These are phyloP conservation scores for Parambassis ranga DNA, from an alignment of 2,797 vertebrate species.

Conservation along the genomic window DNA sequence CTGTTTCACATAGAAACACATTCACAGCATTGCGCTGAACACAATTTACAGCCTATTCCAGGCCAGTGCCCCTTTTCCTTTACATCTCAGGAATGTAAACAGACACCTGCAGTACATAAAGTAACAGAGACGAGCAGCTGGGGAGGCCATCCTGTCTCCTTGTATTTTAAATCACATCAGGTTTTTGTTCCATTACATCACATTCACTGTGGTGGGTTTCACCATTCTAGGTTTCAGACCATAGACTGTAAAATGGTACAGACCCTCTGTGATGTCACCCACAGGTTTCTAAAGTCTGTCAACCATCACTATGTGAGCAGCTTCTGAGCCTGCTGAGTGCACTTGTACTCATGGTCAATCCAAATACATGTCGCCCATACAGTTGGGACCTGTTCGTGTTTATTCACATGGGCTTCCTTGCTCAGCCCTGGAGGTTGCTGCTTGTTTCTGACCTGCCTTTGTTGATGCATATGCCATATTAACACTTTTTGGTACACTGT, in stretches of 20 bases:
- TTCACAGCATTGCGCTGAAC: neutral
- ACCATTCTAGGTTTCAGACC: neutral
- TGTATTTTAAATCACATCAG: neutral
- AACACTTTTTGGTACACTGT: neutral
- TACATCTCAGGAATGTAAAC: constrained; percentile 49
- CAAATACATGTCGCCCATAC: too few species aligned
- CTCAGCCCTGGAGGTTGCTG: too few species aligned
- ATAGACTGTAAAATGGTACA: too few species aligned
- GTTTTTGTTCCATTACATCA: neutral
- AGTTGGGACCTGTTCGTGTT: too few species aligned
- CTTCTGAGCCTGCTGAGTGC: too few species aligned
- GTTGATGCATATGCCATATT: neutral
- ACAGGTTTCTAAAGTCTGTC: too few species aligned
- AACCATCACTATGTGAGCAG: too few species aligned
- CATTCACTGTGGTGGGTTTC: neutral
- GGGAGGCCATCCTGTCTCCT: neutral
- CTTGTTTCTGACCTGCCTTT: neutral
- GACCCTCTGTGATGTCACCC: too few species aligned
- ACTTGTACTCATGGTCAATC: too few species aligned
- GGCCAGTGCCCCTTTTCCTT: constrained; percentile 21
- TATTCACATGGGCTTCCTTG: too few species aligned
- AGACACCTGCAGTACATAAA: neutral
- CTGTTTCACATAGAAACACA: neutral
- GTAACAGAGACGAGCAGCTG: neutral
- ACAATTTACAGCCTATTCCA: constrained; percentile 4